These are phyloP conservation scores for Lytechinus pictus DNA, from an alignment of 35 echinoderm and acorn worm genomes.

Conservation along the genomic window DNA sequence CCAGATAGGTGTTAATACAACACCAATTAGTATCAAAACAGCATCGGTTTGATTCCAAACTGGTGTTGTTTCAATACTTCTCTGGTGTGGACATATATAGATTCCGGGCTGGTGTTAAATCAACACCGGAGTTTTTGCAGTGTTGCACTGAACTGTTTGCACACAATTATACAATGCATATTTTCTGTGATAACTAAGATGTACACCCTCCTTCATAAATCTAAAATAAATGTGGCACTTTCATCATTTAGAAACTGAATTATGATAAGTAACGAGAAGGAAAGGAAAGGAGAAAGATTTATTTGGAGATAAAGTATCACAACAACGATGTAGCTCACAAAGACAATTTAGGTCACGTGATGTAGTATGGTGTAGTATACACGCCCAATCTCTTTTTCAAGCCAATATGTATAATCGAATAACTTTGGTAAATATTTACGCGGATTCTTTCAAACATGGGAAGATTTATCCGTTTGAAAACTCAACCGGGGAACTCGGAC, in stretches of 20 bases:
- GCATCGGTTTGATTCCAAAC: too few relatives aligned
- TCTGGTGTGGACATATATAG: too few relatives aligned
- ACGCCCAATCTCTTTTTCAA: neutral
- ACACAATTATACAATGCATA: neutral
- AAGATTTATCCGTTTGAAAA: neutral
- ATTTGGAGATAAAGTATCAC: neutral
- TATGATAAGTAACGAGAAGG: neutral
- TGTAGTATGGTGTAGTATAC: neutral
- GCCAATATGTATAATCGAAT: neutral
- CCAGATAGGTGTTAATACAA: too few relatives aligned
- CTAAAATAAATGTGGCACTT: neutral
- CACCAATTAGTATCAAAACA: too few relatives aligned
- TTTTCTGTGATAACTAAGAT: neutral
- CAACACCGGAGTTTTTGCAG: too few relatives aligned
- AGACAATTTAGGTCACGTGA: neutral
- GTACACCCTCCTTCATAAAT: neutral
- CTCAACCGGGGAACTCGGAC: neutral
- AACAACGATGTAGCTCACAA: neutral
- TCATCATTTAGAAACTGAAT: neutral
- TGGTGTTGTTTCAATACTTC: too few relatives aligned
- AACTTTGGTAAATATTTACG: conserved; percentile 29
- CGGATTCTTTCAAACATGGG: neutral
- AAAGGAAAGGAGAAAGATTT: neutral
- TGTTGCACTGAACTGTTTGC: too few relatives aligned
- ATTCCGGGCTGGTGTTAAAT: too few relatives aligned